These are phyloP conservation scores for Macrochelys suwanniensis DNA, from an alignment of 2,797 vertebrate genomes.

Conservation along the genomic window DNA sequence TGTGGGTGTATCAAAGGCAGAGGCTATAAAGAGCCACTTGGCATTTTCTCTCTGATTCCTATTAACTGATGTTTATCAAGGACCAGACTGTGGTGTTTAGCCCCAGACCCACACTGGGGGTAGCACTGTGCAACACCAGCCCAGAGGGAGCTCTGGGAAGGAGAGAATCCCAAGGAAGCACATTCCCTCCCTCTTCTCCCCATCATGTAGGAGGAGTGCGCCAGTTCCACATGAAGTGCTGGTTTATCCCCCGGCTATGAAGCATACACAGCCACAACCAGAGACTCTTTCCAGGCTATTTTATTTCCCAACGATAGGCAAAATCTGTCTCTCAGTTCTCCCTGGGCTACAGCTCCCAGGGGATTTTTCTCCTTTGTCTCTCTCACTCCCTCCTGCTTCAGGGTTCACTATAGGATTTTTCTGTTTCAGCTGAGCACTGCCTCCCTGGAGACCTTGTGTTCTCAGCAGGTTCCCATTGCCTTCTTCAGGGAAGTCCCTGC, in stretches of 20 bases:
- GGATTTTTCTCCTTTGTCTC: neutral
- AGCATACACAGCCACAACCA: neutral
- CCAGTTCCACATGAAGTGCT: neutral
- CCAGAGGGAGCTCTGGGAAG: neutral
- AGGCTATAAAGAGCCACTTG: neutral
- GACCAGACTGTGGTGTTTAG: neutral
- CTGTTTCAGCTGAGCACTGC: neutral
- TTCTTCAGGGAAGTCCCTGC: neutral
- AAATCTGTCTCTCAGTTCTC: neutral
- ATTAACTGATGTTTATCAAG: neutral
- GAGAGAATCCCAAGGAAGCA: fast-evolving
- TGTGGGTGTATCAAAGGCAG: fast-evolving
- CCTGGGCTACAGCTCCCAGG: too few species aligned
- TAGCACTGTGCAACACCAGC: neutral
- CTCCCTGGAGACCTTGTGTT: neutral
- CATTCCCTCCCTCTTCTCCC: neutral
- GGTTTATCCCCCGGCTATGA: neutral
- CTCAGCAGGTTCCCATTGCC: neutral
- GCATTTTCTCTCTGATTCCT: neutral
- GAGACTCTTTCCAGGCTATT: neutral
- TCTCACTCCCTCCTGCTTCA: neutral
- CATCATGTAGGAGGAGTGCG: fast-evolving
- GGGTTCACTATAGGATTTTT: neutral
- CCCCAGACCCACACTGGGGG: neutral
- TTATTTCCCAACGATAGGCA: neutral